These are phyloP conservation scores for Cryptoprocta ferox DNA, from an alignment of 2,797 vertebrate species.

Conservation along the genomic window DNA sequence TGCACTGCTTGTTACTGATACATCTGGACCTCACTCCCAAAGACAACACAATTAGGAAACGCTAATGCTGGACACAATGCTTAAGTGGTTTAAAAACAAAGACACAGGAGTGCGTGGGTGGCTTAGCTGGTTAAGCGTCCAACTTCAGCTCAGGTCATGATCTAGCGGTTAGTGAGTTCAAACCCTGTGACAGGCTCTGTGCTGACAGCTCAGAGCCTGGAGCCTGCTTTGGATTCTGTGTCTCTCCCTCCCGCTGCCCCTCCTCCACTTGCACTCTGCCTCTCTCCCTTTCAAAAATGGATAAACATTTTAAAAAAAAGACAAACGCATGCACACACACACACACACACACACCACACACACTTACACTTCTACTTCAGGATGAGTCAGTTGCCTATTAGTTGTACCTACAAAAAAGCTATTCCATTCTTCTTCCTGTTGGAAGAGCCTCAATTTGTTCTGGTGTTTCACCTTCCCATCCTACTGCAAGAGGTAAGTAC, in stretches of 20 bases:
- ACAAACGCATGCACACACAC: neutral
- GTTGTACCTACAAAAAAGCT: neutral
- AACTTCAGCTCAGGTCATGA: too few species aligned
- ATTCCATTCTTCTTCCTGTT: neutral
- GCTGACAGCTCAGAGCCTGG: too few species aligned
- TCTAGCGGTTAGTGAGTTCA: too few species aligned
- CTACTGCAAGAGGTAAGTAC: neutral
- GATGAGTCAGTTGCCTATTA: neutral
- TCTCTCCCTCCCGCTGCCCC: too few species aligned
- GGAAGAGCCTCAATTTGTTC: neutral
- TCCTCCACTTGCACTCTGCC: too few species aligned
- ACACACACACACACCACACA: neutral
- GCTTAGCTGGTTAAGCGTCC: too few species aligned
- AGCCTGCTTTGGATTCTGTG: too few species aligned
- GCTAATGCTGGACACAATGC: conserved; percentile 26
- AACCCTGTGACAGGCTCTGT: too few species aligned
- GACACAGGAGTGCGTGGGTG: too few species aligned
- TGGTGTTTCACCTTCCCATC: conserved; percentile 4
- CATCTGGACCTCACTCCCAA: conserved; percentile 14
- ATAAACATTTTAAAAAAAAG: too few species aligned
- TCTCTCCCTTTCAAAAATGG: too few species aligned
- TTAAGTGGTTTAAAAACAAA: neutral
- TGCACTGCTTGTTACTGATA: conserved; percentile 57
- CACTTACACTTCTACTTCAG: neutral
- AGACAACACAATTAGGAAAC: conserved; percentile 58